These are phyloP conservation scores for Hydra vulgaris DNA, from an alignment of 30 jellyfish, hydroid and myxozoan species.

Conservation along the genomic window DNA sequence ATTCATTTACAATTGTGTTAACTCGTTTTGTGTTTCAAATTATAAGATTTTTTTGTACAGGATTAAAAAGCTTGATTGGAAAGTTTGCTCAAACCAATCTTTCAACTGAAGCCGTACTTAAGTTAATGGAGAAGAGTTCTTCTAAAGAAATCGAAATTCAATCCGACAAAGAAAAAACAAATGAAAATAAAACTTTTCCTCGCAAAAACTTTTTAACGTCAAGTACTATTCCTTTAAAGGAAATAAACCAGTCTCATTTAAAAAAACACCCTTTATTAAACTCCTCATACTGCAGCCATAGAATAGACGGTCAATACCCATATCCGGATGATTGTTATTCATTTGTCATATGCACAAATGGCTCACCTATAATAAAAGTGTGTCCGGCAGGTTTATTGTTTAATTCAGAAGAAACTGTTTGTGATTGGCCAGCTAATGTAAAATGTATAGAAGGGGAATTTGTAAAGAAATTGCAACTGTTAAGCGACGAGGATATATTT, in stretches of 20 bases:
- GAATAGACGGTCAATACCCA: conserved; percentile 46
- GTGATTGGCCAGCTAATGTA: conserved; percentile 86
- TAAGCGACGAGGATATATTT: background rate
- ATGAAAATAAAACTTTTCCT: background rate
- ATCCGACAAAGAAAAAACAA: background rate
- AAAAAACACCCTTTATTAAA: background rate
- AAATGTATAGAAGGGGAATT: conserved; percentile 14
- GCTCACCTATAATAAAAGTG: conserved; percentile 23
- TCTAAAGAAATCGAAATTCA: background rate
- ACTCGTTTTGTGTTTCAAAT: no score
- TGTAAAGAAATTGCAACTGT: background rate
- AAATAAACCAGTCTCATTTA: no score
- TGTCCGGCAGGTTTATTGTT: conserved; percentile 59
- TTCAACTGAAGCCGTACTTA: background rate
- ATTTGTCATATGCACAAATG: conserved; percentile 45
- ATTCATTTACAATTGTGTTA: no score
- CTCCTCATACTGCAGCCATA: background rate
- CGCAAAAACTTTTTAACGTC: background rate
- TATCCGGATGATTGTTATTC: conserved; percentile 36
- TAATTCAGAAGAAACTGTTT: conserved; percentile 50
- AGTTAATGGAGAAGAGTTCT: background rate
- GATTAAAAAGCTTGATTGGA: background rate
- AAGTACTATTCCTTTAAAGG: background rate
- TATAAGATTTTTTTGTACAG: background rate
- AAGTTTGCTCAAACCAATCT: background rate